These are phyloP conservation scores for Anguilla anguilla DNA, from an alignment of 2,797 vertebrate species.

Conservation along the genomic window DNA sequence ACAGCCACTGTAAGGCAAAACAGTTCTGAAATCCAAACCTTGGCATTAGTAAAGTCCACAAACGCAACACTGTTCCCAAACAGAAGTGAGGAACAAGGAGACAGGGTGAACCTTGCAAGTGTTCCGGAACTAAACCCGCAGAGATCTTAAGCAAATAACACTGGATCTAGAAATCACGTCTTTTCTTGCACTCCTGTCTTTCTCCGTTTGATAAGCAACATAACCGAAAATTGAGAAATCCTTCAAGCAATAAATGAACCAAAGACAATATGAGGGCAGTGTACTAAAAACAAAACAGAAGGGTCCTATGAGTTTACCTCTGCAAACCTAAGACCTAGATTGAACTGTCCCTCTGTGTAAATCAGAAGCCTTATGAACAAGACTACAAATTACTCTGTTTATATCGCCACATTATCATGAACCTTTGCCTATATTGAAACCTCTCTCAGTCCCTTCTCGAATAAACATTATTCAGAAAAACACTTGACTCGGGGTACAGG, in stretches of 20 bases:
- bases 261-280: not conserved
- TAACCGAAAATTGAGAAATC: not conserved
- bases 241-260: not conserved
- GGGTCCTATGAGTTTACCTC: not conserved
- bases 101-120: not conserved
- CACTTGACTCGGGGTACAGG: conserved; percentile 24
- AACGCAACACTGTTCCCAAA: not conserved
- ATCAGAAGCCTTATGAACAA: not conserved
- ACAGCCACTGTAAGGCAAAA: not conserved
- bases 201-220: not conserved
- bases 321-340: not conserved
- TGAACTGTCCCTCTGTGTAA: not conserved
- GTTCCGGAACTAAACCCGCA: not conserved
- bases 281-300: not conserved
- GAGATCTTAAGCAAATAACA: conserved; percentile 11
- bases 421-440: not conserved
- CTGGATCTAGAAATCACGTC: not conserved
- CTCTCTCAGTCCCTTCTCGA: not conserved
- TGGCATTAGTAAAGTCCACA: conserved; percentile 8
- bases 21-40: conserved; percentile 11
- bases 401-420: not conserved
- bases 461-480: conserved; percentile 16
- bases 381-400: not conserved
- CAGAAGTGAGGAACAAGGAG: not conserved
- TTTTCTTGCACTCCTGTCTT: not conserved